Conservation (phyloP, 2,888 invertebrate species). For the Tachystola acroxantha region DNA sequence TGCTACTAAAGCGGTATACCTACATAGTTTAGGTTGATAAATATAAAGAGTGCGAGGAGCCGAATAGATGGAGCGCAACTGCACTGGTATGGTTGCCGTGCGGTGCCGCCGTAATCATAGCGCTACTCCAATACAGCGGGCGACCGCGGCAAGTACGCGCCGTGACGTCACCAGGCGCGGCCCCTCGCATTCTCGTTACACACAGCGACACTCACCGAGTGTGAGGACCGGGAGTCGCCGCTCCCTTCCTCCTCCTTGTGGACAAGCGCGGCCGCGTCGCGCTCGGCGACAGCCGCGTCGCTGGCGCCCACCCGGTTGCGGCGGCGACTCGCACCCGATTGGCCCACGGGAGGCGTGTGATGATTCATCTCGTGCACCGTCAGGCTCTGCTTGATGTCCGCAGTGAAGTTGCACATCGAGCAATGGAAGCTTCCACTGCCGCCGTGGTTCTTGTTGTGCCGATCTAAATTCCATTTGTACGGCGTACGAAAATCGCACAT, state of each 20-base stretch:
- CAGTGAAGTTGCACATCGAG: conserved; percentile 92
- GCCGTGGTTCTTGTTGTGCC: conserved; percentile 95
- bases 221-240: conserved; percentile 68
- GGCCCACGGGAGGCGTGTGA: conserved; percentile 89
- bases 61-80: conserved; percentile 22
- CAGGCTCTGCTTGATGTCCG: conserved; percentile 93
- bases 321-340: conserved; percentile 76
- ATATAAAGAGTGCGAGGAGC: conserved; percentile 30
- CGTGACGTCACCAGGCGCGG: conserved; percentile 55
- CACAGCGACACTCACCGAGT: conserved; percentile 57
- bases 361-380: conserved; percentile 96
- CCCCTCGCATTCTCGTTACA: conserved; percentile 33
- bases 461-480: conserved; percentile 94
- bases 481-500: conserved; percentile 96
- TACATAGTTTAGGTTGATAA: too few species aligned
- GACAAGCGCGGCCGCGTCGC: conserved; percentile 43
- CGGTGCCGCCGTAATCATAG: conserved; percentile 32
- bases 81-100: too few species aligned
- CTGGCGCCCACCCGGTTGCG: conserved; percentile 87
- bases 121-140: too few species aligned
- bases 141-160: conserved; percentile 34
- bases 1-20: too few species aligned
- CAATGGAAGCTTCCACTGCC: conserved; percentile 92
- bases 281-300: conserved; percentile 69
- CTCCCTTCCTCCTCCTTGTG: conserved; percentile 71